Evolutionary conservation across 2,888 invertebrate species (phyloP).

Genomic region (Melipona bicolor): DNA sequence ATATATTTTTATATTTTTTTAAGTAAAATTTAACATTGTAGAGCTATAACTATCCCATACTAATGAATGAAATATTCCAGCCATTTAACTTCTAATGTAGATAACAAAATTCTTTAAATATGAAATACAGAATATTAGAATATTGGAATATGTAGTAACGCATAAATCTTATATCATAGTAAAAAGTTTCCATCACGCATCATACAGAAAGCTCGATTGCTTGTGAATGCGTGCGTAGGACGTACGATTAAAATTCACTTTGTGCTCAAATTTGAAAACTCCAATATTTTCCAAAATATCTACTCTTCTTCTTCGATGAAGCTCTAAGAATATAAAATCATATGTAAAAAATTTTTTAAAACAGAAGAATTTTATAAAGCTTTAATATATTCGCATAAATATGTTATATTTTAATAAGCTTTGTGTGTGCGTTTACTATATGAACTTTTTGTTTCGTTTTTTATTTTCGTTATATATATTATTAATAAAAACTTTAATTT

Average conservation of each 20-base stretch:
- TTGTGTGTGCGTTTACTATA: background rate
- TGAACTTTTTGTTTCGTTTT: background rate
- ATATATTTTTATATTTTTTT: background rate
- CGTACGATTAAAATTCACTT: conserved; percentile 48
- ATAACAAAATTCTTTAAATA: background rate
- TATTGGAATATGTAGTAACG: background rate
- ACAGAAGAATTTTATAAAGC: background rate
- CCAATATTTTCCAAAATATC: background rate
- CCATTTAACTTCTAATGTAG: background rate
- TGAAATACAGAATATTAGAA: background rate
- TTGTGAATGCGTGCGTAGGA: conserved; percentile 36
- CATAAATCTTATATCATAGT: conserved; percentile 58
- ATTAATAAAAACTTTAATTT: background rate
- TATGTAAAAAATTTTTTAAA: background rate
- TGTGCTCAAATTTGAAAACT: conserved; percentile 1
- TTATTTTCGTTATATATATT: background rate
- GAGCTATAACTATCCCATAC: background rate
- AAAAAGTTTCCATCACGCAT: conserved; percentile 77
- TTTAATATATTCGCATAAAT: background rate
- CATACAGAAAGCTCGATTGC: conserved; percentile 53
- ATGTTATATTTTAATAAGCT: background rate
- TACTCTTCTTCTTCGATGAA: background rate
- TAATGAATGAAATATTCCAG: background rate
- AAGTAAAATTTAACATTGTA: background rate
- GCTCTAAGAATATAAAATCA: background rate